phyloP scores from a whole-genome alignment of 1,140 invertebrate genomes.

The Nephila pilipes region DNA sequence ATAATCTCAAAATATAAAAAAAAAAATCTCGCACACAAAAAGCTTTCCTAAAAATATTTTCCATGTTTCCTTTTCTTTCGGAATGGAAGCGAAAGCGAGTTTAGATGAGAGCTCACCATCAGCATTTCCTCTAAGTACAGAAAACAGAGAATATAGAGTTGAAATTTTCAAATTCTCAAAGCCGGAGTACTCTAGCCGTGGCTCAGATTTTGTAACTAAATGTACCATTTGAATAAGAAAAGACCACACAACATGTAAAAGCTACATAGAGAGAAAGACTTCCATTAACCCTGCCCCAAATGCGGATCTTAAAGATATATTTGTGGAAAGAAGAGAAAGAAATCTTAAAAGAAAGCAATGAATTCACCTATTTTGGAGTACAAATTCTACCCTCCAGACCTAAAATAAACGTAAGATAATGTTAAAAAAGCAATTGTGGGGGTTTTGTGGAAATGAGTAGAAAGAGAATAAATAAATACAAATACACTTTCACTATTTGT shows the following conservation, averaged over 20 bases:
- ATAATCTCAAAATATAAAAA: constrained; percentile 15
- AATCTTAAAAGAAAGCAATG: background rate
- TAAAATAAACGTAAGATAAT: background rate
- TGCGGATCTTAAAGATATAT: constrained; percentile 35
- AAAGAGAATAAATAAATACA: background rate
- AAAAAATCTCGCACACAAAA: background rate
- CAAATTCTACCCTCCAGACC: background rate
- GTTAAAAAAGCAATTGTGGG: background rate
- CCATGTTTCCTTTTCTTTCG: constrained; percentile 3
- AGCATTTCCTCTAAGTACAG: constrained; percentile 16
- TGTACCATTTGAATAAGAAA: constrained; percentile 62
- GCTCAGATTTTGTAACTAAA: constrained; percentile 57
- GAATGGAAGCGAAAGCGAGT: constrained; percentile 20
- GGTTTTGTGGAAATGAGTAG: constrained; percentile 2
- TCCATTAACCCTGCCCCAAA: constrained; percentile 51
- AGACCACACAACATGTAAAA: constrained; percentile 52
- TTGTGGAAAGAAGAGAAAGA: background rate
- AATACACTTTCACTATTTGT: background rate
- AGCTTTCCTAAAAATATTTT: constrained; percentile 12
- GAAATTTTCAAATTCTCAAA: constrained; percentile 47
- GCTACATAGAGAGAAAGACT: constrained; percentile 46
- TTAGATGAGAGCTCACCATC: constrained; percentile 42
- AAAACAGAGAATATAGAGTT: constrained; percentile 40
- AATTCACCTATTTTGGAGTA: constrained; percentile 19
- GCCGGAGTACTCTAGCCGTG: background rate